Evolutionary conservation across 2,113 vertebrate species (phyloP).

Genomic region (Rana temporaria): DNA sequence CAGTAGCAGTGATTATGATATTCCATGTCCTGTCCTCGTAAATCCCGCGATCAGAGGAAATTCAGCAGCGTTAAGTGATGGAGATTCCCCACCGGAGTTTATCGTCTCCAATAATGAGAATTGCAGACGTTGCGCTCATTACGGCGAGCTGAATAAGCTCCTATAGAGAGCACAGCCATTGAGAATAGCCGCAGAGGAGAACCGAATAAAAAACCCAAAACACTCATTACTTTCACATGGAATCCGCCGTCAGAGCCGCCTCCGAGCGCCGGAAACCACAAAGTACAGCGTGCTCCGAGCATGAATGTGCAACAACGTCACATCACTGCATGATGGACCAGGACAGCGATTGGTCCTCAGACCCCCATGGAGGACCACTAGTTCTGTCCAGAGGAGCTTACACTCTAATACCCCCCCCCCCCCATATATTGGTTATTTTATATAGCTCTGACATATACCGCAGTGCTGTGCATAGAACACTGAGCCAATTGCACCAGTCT

Average conservation of each 20-base stretch:
- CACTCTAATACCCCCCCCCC: too few species aligned
- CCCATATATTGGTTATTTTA: too few species aligned
- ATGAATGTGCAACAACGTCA: not conserved
- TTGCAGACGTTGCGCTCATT: not conserved
- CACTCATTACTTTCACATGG: slow-evolving; percentile 11
- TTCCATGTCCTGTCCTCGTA: not conserved
- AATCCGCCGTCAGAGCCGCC: slow-evolving; percentile 18
- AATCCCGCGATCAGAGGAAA: not conserved
- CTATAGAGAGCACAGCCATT: not conserved
- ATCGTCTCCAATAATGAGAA: not conserved
- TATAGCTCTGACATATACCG: too few species aligned
- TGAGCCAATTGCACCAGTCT: too few species aligned
- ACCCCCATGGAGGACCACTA: too few species aligned
- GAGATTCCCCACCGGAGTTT: not conserved
- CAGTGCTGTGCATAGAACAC: too few species aligned
- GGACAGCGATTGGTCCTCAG: too few species aligned
- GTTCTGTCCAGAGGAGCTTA: too few species aligned
- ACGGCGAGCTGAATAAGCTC: not conserved
- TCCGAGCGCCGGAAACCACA: slow-evolving; percentile 3
- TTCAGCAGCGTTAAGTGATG: not conserved
- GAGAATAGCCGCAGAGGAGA: slow-evolving; percentile 6
- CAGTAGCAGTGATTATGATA: too few species aligned
- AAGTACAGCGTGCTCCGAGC: slow-evolving; percentile 24
- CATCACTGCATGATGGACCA: not conserved
- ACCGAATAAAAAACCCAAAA: slow-evolving; percentile 23